phyloP scores from a whole-genome alignment of 1,140 invertebrate species.

The Brachystomella parvula region DNA sequence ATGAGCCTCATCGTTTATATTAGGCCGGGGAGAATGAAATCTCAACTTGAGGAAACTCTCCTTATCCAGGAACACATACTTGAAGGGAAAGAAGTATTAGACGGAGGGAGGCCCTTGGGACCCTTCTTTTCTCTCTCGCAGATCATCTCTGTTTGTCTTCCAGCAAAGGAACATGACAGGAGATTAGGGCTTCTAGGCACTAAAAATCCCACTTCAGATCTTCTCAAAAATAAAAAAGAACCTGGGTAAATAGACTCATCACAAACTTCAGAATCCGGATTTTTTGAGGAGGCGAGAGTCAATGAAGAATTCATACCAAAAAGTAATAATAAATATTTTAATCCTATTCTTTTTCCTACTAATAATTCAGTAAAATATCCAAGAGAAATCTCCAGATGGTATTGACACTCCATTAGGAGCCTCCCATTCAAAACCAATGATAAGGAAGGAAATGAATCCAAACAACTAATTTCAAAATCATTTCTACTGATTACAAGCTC shows the following conservation, averaged over 20 bases:
- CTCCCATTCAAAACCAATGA: slow-evolving; percentile 3
- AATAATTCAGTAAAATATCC: neutral
- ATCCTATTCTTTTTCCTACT: too few relatives aligned
- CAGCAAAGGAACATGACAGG: slow-evolving; percentile 9
- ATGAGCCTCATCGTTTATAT: too few relatives aligned
- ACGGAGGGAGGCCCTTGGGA: slow-evolving; percentile 8
- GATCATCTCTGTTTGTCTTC: slow-evolving; percentile 12
- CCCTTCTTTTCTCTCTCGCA: slow-evolving; percentile 3
- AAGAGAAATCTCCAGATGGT: slow-evolving; percentile 4
- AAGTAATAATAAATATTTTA: too few relatives aligned
- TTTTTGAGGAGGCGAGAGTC: too few relatives aligned
- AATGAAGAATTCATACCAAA: too few relatives aligned
- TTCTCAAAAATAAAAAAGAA: too few relatives aligned
- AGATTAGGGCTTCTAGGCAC: slow-evolving; percentile 4
- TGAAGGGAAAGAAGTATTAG: neutral
- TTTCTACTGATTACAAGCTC: too few relatives aligned
- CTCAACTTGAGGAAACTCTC: neutral
- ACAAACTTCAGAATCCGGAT: too few relatives aligned
- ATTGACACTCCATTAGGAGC: slow-evolving; percentile 5
- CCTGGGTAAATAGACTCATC: slow-evolving; percentile 4
- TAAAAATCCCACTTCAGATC: slow-evolving; percentile 7
- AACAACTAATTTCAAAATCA: too few relatives aligned
- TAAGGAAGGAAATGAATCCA: slow-evolving; percentile 1
- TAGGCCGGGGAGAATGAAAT: neutral
- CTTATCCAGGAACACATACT: too few relatives aligned